Evolutionary conservation across 2,113 vertebrate genomes (phyloP), one percentile per base, ranked within the genome.

Genomic region (Varanus salvator): DNA sequence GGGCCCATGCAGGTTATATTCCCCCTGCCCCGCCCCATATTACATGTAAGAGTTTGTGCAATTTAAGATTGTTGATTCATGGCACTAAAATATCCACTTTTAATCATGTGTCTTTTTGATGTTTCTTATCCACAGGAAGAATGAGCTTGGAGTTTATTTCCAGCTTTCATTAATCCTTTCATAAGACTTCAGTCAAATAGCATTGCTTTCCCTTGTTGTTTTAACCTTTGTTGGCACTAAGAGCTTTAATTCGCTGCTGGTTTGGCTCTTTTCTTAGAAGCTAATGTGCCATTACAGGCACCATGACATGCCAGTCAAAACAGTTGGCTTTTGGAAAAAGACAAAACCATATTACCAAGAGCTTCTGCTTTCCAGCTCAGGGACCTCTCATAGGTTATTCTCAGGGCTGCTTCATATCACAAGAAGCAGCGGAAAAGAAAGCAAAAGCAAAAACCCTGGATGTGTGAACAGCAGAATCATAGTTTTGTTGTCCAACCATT

Each of bases 41-140:
- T 23, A 48, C 27, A 44, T 50, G 11, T 21, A n/a, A n/a, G 48
- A 15, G 5, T 85, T 86, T 84, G 2, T 5, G 60, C 21, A 2
- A 48, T 44, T 27, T 38, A 64, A 54, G 50, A 80, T 77, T 71
- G 80, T 90, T 89, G 86, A 78, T 57, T 71, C 75, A 82, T 19
- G 60, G 52, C 71, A 57, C 14, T 2, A 75, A 64, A 76, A 80
- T 12, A 54, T 12, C 54, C 54, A 8, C 54, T 3, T 75, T 57
- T 29, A 44, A 57, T 7, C 0, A 6, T n/a, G 57, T 27, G 3
- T 25, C 29, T 44, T 48, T 68, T 68, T n/a, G 80, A 83, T 83
- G 80, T 23, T 83, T 27, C 31, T 0, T 11, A 17, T 23, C 72
- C 84, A 23, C 54, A 44, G 6, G 80, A 8, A 50, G 3, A 71